Percentiles rank a stretch among this genome's conserved stretches.
phyloP scores from a whole-genome alignment of 2,888 invertebrate genomes.

The Rhodophaea formosa region DNA sequence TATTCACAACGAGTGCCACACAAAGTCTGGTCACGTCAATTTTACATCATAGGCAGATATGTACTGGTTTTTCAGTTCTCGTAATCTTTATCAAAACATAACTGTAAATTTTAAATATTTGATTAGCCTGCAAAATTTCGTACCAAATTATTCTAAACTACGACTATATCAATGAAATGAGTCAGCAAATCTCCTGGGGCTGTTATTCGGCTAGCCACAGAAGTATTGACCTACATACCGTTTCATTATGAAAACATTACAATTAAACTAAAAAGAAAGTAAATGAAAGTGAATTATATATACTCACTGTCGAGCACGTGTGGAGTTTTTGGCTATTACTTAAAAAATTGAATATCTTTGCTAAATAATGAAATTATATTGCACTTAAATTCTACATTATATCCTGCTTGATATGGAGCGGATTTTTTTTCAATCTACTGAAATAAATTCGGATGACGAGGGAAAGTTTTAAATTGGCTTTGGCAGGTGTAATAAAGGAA shows the following conservation, averaged over 20 bases:
- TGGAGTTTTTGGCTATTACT: too few species aligned
- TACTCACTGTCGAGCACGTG: background rate
- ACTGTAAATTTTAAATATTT: background rate
- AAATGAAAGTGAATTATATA: background rate
- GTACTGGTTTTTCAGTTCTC: too few species aligned
- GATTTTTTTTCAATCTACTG: too few species aligned
- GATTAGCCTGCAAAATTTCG: background rate
- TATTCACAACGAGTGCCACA: background rate
- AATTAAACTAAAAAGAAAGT: background rate
- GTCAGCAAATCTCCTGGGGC: background rate
- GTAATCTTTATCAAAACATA: too few species aligned
- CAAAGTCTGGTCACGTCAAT: background rate
- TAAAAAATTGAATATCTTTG: too few species aligned
- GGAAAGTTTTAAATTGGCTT: too few species aligned
- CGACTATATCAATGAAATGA: constrained; percentile 2
- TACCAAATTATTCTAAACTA: background rate
- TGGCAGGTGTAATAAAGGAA: too few species aligned
- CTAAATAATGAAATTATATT: background rate
- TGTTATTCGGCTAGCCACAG: background rate
- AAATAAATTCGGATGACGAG: too few species aligned
- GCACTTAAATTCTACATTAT: background rate
- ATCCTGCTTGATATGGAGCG: too few species aligned
- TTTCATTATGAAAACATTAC: background rate
- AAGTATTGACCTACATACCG: background rate
- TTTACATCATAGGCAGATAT: too few species aligned